Conservation (phyloP, 2,113 vertebrate genomes). For the Pterophyllum scalare region DNA sequence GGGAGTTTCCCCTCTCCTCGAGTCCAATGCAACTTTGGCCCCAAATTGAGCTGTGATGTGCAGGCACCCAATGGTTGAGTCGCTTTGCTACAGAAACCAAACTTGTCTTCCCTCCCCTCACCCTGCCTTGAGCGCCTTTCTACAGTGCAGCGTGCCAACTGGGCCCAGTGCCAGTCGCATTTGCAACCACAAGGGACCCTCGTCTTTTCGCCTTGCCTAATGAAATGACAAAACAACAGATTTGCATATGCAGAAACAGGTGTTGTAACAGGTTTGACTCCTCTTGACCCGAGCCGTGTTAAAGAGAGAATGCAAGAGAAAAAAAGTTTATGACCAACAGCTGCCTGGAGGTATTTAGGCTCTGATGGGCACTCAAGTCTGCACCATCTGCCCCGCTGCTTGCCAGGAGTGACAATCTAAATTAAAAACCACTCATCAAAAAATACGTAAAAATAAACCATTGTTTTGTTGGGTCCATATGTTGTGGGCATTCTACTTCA, state of each 20-base stretch:
- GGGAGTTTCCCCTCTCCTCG: background rate
- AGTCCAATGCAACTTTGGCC: constrained; percentile 23
- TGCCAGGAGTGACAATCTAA: constrained; percentile 90
- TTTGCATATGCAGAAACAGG: constrained; percentile 94
- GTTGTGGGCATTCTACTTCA: constrained; percentile 70
- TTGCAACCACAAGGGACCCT: constrained; percentile 86
- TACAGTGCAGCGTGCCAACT: constrained; percentile 76
- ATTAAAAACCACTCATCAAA: constrained; percentile 88
- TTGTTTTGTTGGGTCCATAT: constrained; percentile 82
- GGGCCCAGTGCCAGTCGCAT: constrained; percentile 84
- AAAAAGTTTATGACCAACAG: constrained; percentile 87
- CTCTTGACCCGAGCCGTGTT: constrained; percentile 87
- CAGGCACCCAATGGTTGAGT: constrained; percentile 71
- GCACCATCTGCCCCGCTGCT: constrained; percentile 89
- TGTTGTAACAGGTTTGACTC: constrained; percentile 95
- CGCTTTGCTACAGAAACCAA: constrained; percentile 74
- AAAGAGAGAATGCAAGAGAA: constrained; percentile 47
- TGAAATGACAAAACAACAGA: constrained; percentile 96
- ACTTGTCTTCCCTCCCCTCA: constrained; percentile 67
- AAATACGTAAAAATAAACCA: constrained; percentile 86
- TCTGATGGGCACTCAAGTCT: constrained; percentile 88
- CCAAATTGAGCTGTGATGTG: constrained; percentile 81
- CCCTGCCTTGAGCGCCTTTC: constrained; percentile 45
- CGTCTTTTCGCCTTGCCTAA: constrained; percentile 85
- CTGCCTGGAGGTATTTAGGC: constrained; percentile 87